Evolutionary conservation across 2,113 vertebrate genomes (phyloP).

Genomic region (Xenopus borealis): DNA sequence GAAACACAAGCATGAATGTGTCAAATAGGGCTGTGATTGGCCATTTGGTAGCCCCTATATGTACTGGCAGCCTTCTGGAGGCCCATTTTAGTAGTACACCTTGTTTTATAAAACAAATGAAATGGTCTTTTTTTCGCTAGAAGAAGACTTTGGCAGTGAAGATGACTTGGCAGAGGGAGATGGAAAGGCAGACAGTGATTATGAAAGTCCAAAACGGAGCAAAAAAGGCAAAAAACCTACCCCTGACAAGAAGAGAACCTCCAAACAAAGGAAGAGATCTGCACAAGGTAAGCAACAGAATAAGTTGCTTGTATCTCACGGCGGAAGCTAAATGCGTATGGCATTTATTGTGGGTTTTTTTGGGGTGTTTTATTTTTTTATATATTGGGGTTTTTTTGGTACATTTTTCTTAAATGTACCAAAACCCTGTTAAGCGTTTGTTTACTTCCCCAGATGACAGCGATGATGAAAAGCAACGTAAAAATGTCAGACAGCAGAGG

Average conservation of each 20-base stretch:
- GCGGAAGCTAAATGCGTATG: no score
- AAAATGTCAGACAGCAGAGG: slow-evolving; percentile 89
- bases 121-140: slow-evolving; percentile 29
- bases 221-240: slow-evolving; percentile 83
- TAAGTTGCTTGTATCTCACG: no score
- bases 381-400: no score
- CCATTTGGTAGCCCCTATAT: no score
- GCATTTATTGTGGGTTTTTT: no score
- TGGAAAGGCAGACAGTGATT: slow-evolving; percentile 79
- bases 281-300: slow-evolving; percentile 61
- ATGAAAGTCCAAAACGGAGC: slow-evolving; percentile 77
- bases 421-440: no score
- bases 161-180: slow-evolving; percentile 71
- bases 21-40: no score
- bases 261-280: slow-evolving; percentile 79
- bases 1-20: no score
- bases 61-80: no score
- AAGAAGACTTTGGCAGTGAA: slow-evolving; percentile 83
- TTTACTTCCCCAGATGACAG: slow-evolving; percentile 79
- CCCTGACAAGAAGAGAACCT: slow-evolving; percentile 73
- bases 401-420: not conserved
- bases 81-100: no score
- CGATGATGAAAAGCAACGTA: slow-evolving; percentile 90
- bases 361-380: no score
- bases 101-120: no score